Percentiles rank a stretch among this genome's conserved stretches.
Conservation (phyloP, 2,888 invertebrate species). For the Aleiodes alternator region DNA sequence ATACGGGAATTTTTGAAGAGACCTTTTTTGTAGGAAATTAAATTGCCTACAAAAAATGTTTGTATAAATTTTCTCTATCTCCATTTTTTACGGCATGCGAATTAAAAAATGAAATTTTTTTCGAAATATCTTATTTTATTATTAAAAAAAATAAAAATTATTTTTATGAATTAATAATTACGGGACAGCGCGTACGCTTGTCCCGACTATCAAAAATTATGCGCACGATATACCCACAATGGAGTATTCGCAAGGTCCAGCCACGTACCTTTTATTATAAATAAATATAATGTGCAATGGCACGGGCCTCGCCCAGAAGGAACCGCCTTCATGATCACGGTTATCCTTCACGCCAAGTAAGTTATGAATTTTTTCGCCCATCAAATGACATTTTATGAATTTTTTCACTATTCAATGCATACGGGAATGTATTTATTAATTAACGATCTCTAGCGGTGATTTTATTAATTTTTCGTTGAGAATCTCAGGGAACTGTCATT, state of each 20-base stretch:
- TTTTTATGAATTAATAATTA: constrained; percentile 28
- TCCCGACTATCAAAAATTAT: constrained; percentile 71
- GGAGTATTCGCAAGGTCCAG: constrained; percentile 78
- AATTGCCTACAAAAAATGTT: too few relatives aligned
- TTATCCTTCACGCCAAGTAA: constrained; percentile 69
- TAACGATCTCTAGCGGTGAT: constrained; percentile 22
- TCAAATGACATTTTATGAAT: not conserved
- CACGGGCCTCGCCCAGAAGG: constrained; percentile 74
- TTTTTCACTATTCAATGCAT: not conserved
- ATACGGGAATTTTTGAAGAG: too few relatives aligned
- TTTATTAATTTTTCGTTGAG: not conserved
- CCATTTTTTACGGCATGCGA: too few relatives aligned
- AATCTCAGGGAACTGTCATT: constrained; percentile 27
- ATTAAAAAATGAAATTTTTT: too few relatives aligned
- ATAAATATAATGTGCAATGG: constrained; percentile 76
- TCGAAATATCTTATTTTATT: too few relatives aligned
- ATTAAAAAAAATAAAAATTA: not conserved
- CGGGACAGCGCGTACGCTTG: constrained; percentile 60
- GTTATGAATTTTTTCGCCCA: not conserved
- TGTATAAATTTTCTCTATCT: too few relatives aligned
- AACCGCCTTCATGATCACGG: constrained; percentile 76
- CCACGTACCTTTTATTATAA: constrained; percentile 68
- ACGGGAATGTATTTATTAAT: constrained; percentile 8
- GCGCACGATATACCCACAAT: constrained; percentile 77
- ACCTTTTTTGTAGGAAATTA: too few relatives aligned